These are phyloP conservation scores for Pedicia rivosa DNA, from an alignment of 2,888 invertebrate species.

Conservation along the genomic window DNA sequence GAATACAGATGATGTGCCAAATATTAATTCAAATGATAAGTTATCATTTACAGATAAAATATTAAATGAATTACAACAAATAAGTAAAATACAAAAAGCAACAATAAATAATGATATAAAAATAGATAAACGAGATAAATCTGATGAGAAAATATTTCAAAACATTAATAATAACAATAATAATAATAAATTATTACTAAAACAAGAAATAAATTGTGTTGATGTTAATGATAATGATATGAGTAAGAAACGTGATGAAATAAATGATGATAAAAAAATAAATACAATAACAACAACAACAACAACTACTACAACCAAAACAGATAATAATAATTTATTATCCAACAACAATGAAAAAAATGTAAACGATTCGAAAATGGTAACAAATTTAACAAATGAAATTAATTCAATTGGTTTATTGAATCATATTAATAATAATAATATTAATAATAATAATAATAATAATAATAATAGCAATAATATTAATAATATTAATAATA, in stretches of 20 bases:
- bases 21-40: background rate
- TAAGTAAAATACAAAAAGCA: conserved; percentile 15
- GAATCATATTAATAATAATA: conserved; percentile 25
- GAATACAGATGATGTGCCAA: background rate
- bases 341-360: conserved; percentile 18
- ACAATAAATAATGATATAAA: too few species aligned
- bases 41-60: conserved; percentile 24
- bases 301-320: conserved; percentile 6
- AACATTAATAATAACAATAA: background rate
- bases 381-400: conserved; percentile 17
- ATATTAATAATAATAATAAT: conserved; percentile 34
- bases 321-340: conserved; percentile 5
- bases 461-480: conserved; percentile 4
- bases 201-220: too few species aligned
- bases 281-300: too few species aligned
- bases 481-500: conserved; percentile 12
- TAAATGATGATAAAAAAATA: too few species aligned
- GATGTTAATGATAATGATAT: too few species aligned
- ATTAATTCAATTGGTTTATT: conserved; percentile 22
- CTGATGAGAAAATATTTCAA: conserved; percentile 3
- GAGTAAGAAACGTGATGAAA: too few species aligned
- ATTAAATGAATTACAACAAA: conserved; percentile 23
- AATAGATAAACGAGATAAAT: conserved; percentile 15
- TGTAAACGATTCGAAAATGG: conserved; percentile 22
- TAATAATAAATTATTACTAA: conserved; percentile 10